These are phyloP conservation scores for Papio anubis DNA, from an alignment of 2,113 vertebrate genomes.

Conservation along the genomic window DNA sequence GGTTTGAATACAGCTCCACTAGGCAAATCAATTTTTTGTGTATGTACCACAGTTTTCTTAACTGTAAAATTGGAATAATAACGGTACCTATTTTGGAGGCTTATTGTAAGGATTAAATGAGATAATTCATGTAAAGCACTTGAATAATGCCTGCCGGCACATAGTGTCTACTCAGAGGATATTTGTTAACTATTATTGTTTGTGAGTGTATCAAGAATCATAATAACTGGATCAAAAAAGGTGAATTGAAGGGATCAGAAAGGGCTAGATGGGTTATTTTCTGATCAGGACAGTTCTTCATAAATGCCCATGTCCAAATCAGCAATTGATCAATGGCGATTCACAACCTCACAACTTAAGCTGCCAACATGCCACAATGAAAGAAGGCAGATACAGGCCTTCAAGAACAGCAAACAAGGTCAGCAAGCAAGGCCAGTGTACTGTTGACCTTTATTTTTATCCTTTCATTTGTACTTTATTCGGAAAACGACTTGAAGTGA, in stretches of 20 bases:
- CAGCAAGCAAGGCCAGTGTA: not conserved
- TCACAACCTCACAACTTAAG: not conserved
- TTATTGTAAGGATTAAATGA: not conserved
- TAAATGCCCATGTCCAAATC: not conserved
- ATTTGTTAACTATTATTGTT: not conserved
- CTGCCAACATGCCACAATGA: not conserved
- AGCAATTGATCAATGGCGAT: not conserved
- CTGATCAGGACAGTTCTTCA: not conserved
- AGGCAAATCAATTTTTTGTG: not conserved
- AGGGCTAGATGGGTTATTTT: not conserved
- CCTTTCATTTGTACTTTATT: constrained; percentile 22
- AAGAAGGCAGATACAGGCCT: not conserved
- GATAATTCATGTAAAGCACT: not conserved
- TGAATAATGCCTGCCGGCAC: not conserved
- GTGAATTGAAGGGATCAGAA: too few species aligned
- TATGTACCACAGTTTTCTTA: not conserved
- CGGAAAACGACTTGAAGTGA: not conserved
- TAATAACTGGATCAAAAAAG: not conserved
- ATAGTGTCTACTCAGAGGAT: not conserved
- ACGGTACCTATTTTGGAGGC: not conserved
- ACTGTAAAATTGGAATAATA: not conserved
- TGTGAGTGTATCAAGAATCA: not conserved
- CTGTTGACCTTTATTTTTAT: not conserved
- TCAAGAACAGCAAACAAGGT: not conserved
- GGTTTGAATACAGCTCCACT: not conserved